These are phyloP conservation scores for Oryzias javanicus DNA, from an alignment of 2,113 vertebrate species.

Conservation along the genomic window DNA sequence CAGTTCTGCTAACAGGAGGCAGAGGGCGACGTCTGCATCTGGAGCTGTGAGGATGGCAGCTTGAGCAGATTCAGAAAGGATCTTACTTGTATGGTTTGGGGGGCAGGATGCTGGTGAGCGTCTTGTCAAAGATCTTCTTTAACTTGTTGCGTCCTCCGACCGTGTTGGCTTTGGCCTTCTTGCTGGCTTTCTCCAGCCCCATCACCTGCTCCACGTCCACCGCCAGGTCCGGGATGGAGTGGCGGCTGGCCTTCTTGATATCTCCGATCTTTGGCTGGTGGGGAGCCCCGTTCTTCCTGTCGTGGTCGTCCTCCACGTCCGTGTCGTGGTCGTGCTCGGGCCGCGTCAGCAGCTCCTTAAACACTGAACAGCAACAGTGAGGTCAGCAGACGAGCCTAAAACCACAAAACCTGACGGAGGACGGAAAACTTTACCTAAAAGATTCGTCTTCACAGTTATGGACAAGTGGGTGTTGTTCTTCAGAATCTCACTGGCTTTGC, in stretches of 20 bases:
- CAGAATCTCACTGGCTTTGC: conserved; percentile 97
- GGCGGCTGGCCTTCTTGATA: conserved; percentile 95
- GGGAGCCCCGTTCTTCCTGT: conserved; percentile 92
- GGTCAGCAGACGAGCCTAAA: not conserved
- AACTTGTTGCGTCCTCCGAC: conserved; percentile 96
- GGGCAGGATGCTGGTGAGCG: conserved; percentile 96
- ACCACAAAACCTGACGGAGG: not conserved
- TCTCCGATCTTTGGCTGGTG: conserved; percentile 98
- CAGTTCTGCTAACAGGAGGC: conserved; percentile 40
- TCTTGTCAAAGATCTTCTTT: conserved; percentile 99
- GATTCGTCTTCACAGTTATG: conserved; percentile 99
- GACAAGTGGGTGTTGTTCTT: conserved; percentile 98
- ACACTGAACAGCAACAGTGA: conserved; percentile 76
- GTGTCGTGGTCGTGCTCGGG: conserved; percentile 83
- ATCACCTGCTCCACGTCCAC: conserved; percentile 98
- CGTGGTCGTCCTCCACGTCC: conserved; percentile 85
- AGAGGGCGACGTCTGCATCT: conserved; percentile 47
- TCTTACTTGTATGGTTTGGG: conserved; percentile 98
- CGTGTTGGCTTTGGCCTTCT: conserved; percentile 93
- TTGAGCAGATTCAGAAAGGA: not conserved
- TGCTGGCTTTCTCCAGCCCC: conserved; percentile 93
- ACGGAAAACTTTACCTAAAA: conserved; percentile 83
- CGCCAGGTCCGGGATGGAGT: conserved; percentile 96
- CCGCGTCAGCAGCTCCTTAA: conserved; percentile 93
- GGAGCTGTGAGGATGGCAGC: not conserved